phyloP scores from a whole-genome alignment of 2,797 vertebrate genomes.

The Argya squamiceps region DNA sequence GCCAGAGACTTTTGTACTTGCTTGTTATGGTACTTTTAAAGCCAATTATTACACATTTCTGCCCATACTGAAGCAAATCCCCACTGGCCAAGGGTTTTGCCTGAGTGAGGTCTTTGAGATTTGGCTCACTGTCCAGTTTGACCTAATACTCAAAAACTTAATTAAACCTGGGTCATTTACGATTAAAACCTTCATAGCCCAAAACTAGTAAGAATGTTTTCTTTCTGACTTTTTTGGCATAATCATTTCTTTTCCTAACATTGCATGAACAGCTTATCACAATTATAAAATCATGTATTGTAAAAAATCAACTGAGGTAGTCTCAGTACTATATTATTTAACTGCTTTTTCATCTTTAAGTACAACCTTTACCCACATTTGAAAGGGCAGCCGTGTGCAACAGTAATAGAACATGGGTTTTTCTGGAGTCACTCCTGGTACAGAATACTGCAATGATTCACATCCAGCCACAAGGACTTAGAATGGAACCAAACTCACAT shows the following conservation, averaged over 20 bases:
- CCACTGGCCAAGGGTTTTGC: background rate
- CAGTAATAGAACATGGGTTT: background rate
- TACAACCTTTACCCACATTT: background rate
- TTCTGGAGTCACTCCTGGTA: background rate
- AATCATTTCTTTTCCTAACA: background rate
- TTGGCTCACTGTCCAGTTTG: conserved; percentile 31
- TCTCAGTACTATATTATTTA: background rate
- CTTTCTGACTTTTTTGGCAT: background rate
- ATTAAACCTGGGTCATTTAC: conserved; percentile 5
- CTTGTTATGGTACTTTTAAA: conserved; percentile 10
- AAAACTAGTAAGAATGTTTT: background rate
- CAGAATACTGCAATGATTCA: background rate
- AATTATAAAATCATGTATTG: background rate
- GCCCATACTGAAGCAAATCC: conserved; percentile 9
- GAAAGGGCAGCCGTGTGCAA: background rate
- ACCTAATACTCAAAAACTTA: conserved; percentile 19
- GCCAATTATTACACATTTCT: conserved; percentile 39
- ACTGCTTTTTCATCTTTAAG: background rate
- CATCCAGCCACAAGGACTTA: background rate
- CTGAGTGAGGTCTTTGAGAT: conserved; percentile 8
- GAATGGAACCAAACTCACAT: background rate
- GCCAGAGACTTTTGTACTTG: conserved; percentile 12
- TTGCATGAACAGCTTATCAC: background rate
- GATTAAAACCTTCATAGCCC: background rate
- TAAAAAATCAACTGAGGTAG: background rate